Conservation (phyloP, 30 jellyfish, hydroid and myxozoan species). For the Aurelia coerulea region DNA sequence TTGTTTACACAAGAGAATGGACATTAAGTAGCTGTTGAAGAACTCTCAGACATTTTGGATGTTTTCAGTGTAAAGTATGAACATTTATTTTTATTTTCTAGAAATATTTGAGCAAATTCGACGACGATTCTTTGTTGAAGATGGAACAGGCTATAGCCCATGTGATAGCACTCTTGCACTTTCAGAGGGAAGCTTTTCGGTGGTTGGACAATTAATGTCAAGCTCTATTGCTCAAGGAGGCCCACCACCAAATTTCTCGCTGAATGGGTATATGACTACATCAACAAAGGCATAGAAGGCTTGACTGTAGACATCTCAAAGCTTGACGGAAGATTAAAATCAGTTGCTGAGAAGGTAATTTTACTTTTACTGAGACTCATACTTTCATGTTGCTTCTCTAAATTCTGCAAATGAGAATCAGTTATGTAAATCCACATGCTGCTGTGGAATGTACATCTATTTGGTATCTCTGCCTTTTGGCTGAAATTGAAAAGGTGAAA, state of each 20-base stretch:
- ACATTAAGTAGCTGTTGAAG: too few species aligned
- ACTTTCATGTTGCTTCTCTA: too few species aligned
- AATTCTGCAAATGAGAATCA: too few species aligned
- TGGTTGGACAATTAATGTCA: background rate
- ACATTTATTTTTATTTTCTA: background rate
- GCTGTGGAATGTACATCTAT: too few species aligned
- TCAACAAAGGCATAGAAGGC: background rate
- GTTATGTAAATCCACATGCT: too few species aligned
- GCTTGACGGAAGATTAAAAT: background rate
- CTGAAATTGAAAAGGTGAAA: too few species aligned
- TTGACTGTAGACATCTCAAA: background rate
- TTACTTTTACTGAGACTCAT: too few species aligned
- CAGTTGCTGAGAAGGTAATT: too few species aligned
- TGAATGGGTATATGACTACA: background rate
- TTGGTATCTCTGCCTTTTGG: too few species aligned
- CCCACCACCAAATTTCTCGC: background rate
- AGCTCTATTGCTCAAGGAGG: slow-evolving; percentile 2
- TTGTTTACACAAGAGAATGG: too few species aligned
- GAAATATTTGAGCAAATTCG: background rate
- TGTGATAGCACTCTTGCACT: background rate
- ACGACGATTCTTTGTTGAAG: background rate
- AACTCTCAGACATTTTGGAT: too few species aligned
- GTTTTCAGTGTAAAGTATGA: too few species aligned
- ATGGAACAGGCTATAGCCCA: background rate
- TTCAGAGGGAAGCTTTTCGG: background rate